Base-by-base conservation (phyloP, 2,888 invertebrate species). In the Neoascia interrupta region DNA sequence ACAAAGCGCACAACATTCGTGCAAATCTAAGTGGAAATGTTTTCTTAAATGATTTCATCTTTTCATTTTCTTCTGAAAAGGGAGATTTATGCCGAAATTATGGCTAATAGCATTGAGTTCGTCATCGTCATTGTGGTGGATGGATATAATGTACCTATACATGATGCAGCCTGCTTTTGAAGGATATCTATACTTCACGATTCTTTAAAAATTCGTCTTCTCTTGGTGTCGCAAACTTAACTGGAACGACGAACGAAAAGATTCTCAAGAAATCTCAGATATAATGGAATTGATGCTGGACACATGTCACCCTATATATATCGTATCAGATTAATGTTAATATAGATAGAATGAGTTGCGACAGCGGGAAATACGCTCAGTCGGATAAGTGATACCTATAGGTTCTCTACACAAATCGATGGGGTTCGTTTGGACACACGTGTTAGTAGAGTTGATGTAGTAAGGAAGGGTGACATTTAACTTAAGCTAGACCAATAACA, bases 321-420 rank as follows among this genome's bases (percentile, higher is more conserved):
- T 58, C 58, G 45, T 21, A 36, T 45, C 43, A 34, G 45, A 58
- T 58, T 58, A 58, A 36, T n/a, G 43, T 43, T 45, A 58, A 23
- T 43, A 1, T 23, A 34, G 45, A 36, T 34, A 11, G 23, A 45
- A 58, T 45, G 21, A 45, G 34, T 34, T 23, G 16, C 36, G 58
- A 58, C 58, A 58, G 43, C 21, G 43, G 23, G 43, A 34, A 36
- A 16, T 34, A 15, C 45, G 58, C 43, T 45, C 58, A 34, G n/a
- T 58, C 45, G 23, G 11, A 45, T 36, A n/a, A n/a, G n/a, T n/a
- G n/a, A n/a, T n/a, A n/a, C n/a, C n/a, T n/a, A n/a, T n/a, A n/a
- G n/a, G n/a, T n/a, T n/a, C n/a, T n/a, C n/a, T n/a, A n/a, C n/a
- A n/a, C n/a, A n/a, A n/a, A n/a, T n/a, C n/a, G n/a, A n/a, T n/a